Base-by-base conservation (phyloP, 2,113 vertebrate species). In the Oophaga pumilio region DNA sequence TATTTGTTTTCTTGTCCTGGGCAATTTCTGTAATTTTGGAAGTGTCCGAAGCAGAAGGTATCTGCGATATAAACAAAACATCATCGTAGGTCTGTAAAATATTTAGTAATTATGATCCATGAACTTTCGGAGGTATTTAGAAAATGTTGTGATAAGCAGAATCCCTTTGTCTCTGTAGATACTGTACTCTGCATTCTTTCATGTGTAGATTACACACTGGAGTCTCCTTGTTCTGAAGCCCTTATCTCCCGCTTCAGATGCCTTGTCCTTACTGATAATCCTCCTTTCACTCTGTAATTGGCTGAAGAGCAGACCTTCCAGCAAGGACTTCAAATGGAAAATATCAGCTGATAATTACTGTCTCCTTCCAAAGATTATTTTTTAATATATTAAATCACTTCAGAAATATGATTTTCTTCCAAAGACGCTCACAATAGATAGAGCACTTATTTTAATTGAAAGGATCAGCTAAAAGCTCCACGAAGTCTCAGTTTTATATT, bases 71-170 rank as follows among this genome's bases (percentile, higher is more conserved):
- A 20, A 24, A n/a, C 60, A 82, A 10, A 50, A 66, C 6, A 52
- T 82, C 64, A 50, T 68, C 43, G 66, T n/a, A n/a, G 49, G 43
- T 20, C 60, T 24, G 81, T 83, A 24, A 83, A 69, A 50, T 68
- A 83, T 83, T 83, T 53, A 53, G 81, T 53, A 68, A 83, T 69
- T 83, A 82, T 66, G 68, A 5, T 43, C 80, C 18, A 64, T 69
- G 81, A 83, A 83, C 81, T 83, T 53, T 83, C 22, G 0, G 13
- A 69, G 66, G 81, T 83, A 83, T 83, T 52, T 53, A 8, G 49
- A 83, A 83, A 83, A 83, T 83, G 59, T 83, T 26, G 81, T 83
- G 81, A 83, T 83, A 83, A 83, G 62, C 60, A 33, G 49, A 69
- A 53, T 53, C 81, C 80, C 50, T 68, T 83, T 83, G 81, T 83